Conservation (phyloP, 2,888 invertebrate genomes). For the Erebia palarica region DNA sequence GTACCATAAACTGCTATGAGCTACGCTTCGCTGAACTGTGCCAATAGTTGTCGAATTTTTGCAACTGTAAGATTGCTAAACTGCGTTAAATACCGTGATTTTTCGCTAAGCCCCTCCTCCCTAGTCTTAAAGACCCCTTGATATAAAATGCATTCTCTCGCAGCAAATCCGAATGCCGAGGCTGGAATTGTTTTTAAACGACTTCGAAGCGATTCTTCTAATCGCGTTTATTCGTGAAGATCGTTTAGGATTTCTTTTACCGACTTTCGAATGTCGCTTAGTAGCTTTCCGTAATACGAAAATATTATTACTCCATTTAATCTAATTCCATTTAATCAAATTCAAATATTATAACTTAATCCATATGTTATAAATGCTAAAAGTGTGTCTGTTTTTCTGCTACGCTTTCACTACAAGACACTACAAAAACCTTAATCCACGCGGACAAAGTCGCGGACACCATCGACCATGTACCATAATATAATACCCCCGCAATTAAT, state of each 20-base stretch:
- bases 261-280: not conserved
- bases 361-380: too few relatives aligned
- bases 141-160: slow-evolving; percentile 34
- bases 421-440: too few relatives aligned
- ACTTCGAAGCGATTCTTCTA: slow-evolving; percentile 29
- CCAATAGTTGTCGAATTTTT: not conserved
- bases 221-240: slow-evolving; percentile 26
- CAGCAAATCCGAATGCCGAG: slow-evolving; percentile 15
- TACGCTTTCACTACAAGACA: too few relatives aligned
- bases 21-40: too few relatives aligned
- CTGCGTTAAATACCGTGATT: slow-evolving; percentile 20
- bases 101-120: slow-evolving; percentile 15
- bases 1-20: too few relatives aligned
- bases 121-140: slow-evolving; percentile 4
- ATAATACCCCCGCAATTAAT: too few relatives aligned
- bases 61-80: not conserved
- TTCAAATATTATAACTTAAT: too few relatives aligned
- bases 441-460: too few relatives aligned
- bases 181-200: slow-evolving; percentile 37
- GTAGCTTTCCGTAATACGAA: not conserved
- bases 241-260: slow-evolving; percentile 11
- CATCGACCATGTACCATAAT: too few relatives aligned
- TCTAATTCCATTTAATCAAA: too few relatives aligned
- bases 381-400: too few relatives aligned
- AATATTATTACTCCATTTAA: slow-evolving; percentile 9